Evolutionary conservation across 2,888 invertebrate species (phyloP).

Genomic region (Nasonovia ribisnigri): DNA sequence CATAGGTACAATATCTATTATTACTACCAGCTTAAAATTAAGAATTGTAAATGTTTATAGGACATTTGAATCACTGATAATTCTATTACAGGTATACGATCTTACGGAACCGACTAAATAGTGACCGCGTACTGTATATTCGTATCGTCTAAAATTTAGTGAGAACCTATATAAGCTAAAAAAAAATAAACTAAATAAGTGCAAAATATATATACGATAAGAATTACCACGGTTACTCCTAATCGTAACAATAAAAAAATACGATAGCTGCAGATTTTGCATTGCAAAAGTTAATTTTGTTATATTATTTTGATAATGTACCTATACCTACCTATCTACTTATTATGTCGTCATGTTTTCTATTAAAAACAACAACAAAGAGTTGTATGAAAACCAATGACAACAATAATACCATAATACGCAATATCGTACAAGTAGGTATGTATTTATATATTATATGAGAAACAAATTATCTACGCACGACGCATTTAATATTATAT

Average conservation of each 20-base stretch:
- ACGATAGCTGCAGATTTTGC: background rate
- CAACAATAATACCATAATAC: background rate
- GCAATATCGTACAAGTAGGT: background rate
- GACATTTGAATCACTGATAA: background rate
- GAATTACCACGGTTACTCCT: background rate
- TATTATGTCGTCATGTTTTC: background rate
- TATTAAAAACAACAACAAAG: slow-evolving; percentile 2
- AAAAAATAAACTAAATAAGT: background rate
- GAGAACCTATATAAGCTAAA: background rate
- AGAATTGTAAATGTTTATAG: background rate
- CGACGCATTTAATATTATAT: background rate
- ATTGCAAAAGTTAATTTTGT: background rate
- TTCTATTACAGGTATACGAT: background rate
- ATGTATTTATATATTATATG: background rate
- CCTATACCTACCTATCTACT: accelerated
- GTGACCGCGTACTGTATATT: background rate
- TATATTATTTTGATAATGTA: background rate
- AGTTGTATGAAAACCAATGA: background rate
- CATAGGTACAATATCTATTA: background rate
- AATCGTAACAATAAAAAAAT: background rate
- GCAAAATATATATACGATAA: background rate
- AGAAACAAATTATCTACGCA: background rate
- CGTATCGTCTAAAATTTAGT: background rate
- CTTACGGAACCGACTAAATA: background rate
- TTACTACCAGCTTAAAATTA: background rate